phyloP scores from a whole-genome alignment of 2,797 vertebrate species.

The Phalloptychus januarius region DNA sequence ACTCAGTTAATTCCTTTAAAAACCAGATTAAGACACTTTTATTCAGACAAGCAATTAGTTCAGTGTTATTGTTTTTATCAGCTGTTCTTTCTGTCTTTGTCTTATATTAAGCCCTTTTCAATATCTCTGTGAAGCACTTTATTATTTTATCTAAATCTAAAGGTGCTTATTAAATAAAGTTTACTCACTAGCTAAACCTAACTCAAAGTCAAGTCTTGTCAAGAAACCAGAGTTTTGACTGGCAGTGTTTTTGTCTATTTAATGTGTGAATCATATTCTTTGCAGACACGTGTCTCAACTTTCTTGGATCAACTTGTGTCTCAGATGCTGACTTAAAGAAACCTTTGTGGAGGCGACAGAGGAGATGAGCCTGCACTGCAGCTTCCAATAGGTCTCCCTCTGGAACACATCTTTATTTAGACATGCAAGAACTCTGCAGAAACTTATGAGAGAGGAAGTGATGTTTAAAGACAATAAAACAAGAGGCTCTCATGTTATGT shows the following conservation, averaged over 20 bases:
- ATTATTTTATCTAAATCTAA: not conserved
- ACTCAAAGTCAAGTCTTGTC: not conserved
- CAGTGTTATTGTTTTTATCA: not conserved
- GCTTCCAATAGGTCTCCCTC: constrained; percentile 38
- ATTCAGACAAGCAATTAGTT: not conserved
- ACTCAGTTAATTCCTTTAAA: not conserved
- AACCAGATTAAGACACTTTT: not conserved
- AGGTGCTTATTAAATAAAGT: not conserved
- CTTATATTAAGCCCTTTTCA: not conserved
- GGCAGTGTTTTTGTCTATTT: constrained; percentile 16
- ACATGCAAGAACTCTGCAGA: constrained; percentile 15
- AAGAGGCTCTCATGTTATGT: constrained; percentile 11
- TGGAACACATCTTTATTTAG: constrained; percentile 41
- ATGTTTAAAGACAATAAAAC: constrained; percentile 18
- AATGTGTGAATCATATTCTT: constrained; percentile 37
- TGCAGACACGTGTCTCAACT: constrained; percentile 6
- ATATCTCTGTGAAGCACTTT: not conserved
- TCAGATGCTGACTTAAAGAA: constrained; percentile 46
- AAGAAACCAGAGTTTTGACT: constrained; percentile 34
- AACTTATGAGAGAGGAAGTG: constrained; percentile 7
- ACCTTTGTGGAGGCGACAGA: constrained; percentile 33
- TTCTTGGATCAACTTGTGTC: constrained; percentile 41
- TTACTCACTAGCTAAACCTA: not conserved
- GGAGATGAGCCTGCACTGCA: constrained; percentile 43
- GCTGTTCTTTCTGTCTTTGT: not conserved